phyloP scores from a whole-genome alignment of 1,140 invertebrate genomes.

The Bicyclus anynana region DNA sequence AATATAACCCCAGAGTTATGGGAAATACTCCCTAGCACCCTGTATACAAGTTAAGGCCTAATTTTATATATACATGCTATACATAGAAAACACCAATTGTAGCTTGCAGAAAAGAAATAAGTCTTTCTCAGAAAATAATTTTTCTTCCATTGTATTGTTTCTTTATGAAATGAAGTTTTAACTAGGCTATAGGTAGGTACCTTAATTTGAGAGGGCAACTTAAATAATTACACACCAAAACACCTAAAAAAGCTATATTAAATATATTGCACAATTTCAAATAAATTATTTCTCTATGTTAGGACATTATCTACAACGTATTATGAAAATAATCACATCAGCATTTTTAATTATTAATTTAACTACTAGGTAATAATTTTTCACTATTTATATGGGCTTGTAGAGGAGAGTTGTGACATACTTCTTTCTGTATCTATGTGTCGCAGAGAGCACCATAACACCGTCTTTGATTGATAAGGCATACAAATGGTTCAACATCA shows the following conservation, averaged over 20 bases:
- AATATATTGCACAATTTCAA: slow-evolving; percentile 15
- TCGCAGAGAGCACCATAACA: slow-evolving; percentile 98
- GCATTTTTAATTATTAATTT: slow-evolving; percentile 10
- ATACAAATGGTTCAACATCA: slow-evolving; percentile 99
- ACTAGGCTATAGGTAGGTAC: too few species aligned
- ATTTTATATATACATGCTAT: too few species aligned
- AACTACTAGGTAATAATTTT: not conserved
- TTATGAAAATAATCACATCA: slow-evolving; percentile 12
- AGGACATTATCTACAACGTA: slow-evolving; percentile 13
- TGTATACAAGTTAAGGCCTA: too few species aligned
- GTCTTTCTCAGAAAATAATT: too few species aligned
- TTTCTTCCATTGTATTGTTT: too few species aligned
- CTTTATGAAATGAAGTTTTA: too few species aligned
- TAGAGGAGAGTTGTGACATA: slow-evolving; percentile 99
- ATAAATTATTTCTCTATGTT: slow-evolving; percentile 13
- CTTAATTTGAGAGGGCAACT: too few species aligned
- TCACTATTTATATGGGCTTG: slow-evolving; percentile 91
- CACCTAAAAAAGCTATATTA: slow-evolving; percentile 10
- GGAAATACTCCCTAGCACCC: too few species aligned
- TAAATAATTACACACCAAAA: too few species aligned
- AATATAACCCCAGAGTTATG: too few species aligned
- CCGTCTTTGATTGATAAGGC: slow-evolving; percentile 99
- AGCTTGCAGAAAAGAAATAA: too few species aligned
- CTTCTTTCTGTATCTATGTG: slow-evolving; percentile 98
- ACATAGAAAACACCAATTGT: too few species aligned